Base-by-base conservation (phyloP, 2,113 vertebrate genomes). In the Ovibos moschatus region DNA sequence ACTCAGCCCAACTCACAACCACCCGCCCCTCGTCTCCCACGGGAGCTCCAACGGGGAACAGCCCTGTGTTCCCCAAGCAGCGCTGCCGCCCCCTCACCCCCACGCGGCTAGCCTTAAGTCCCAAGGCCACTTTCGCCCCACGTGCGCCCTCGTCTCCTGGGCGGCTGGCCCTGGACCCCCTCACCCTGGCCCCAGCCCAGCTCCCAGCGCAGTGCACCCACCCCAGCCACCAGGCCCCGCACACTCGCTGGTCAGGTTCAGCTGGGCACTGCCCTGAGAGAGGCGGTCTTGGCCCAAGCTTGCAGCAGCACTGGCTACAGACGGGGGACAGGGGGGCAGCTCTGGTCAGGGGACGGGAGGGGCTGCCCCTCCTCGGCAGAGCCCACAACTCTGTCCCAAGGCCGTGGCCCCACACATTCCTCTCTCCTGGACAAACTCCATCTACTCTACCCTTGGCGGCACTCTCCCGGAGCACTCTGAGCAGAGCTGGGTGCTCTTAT, bases 381-480 rank as follows among this genome's bases (percentile, higher is more conserved):
- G 45, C 78, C 28, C 16, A 19, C 8, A 1, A 33, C 3, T 51
- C 78, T 19, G 45, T 33, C 47, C 78, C 78, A 33, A 81, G 78
- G 78, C 82, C 4, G 0, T 15, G 62, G 55, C 33, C 21, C 9
- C 19, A 23, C 3, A 0, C 27, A 27, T 17, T 79, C 40, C 62
- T 36, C 4, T 30, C 33, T 58, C 62, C 96, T 60, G 3, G 71
- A n/a, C 85, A 85, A 81, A 53, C 7, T 36, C 57, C 57, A 28
- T 2, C 8, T 6, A 3, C 27, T 36, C 43, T 7, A 7, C 23
- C 51, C 45, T 15, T 0, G 0, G 15, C 0, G 1, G 71, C 60
- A 17, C 53, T 9, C 28, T 2, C 7, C 33, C 9, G 16, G 60
- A 4, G 8, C 40, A 14, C 89, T n/a, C 30, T 74, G 11, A n/a